phyloP scores from a whole-genome alignment of 2,113 vertebrate genomes.

The Rhizomys pruinosus region DNA sequence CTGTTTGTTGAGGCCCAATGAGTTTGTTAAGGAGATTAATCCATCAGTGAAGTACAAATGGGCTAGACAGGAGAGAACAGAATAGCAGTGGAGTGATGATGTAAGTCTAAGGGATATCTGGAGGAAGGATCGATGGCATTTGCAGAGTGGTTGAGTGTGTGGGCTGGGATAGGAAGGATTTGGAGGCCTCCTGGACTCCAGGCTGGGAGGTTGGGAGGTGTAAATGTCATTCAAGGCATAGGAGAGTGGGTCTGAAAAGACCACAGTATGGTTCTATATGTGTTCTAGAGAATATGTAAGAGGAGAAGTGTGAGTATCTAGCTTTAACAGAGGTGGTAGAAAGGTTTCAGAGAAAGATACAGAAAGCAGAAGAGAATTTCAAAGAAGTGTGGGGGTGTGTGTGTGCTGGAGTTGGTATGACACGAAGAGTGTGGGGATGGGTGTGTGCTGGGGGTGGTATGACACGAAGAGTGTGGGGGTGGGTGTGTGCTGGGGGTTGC shows the following conservation, averaged over 20 bases:
- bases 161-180: not conserved
- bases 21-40: not conserved
- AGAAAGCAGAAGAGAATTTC: constrained; percentile 18
- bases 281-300: not conserved
- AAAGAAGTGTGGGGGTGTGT: not conserved
- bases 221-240: not conserved
- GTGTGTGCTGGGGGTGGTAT: not conserved
- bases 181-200: not conserved
- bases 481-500: no score
- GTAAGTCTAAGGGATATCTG: not conserved
- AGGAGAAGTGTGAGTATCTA: not conserved
- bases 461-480: no score
- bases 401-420: not conserved
- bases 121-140: not conserved
- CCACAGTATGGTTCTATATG: not conserved
- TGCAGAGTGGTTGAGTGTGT: not conserved
- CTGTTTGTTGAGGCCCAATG: not conserved
- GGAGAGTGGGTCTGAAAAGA: not conserved
- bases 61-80: not conserved
- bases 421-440: not conserved
- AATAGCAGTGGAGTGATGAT: not conserved
- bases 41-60: not conserved
- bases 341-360: not conserved
- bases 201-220: not conserved
- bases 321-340: not conserved